These are phyloP conservation scores for Eurytoma californica DNA, from an alignment of 2,888 invertebrate species.

Conservation along the genomic window DNA sequence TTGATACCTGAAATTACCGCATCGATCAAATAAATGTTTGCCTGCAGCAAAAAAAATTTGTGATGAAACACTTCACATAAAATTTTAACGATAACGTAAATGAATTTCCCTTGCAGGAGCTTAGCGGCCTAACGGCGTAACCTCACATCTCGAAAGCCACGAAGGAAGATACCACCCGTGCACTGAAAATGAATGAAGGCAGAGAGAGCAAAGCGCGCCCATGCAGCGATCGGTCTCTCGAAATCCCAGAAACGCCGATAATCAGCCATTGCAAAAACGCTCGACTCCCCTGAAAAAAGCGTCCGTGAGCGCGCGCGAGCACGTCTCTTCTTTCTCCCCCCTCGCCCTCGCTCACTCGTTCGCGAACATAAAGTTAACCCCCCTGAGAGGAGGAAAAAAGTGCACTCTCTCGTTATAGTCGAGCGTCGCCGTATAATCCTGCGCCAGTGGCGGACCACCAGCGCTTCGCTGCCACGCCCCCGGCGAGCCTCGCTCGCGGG, in stretches of 20 bases:
- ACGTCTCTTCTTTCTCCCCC: not conserved
- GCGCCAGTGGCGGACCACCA: conserved; percentile 56
- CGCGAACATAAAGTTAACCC: not conserved
- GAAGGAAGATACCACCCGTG: too few relatives aligned
- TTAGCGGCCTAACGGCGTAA: too few relatives aligned
- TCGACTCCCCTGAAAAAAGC: not conserved
- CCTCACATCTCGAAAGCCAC: too few relatives aligned
- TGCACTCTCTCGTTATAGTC: too few relatives aligned
- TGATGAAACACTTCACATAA: too few relatives aligned
- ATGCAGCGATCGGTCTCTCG: not conserved
- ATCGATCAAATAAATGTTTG: too few relatives aligned
- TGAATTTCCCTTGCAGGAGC: too few relatives aligned
- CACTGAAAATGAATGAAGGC: too few relatives aligned
- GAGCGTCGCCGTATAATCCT: conserved; percentile 42
- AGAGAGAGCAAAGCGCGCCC: too few relatives aligned
- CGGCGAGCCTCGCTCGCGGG: conserved; percentile 30
- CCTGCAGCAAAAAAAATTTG: too few relatives aligned
- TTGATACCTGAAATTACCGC: too few relatives aligned
- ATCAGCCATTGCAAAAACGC: not conserved
- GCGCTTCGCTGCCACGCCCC: conserved; percentile 54
- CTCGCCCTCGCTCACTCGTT: not conserved
- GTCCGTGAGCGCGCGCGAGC: not conserved
- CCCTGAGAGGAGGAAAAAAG: not conserved
- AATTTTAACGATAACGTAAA: too few relatives aligned
- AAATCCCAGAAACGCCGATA: conserved; percentile 7